phyloP scores from a whole-genome alignment of 2,888 invertebrate genomes.

The Xiphydria camelus region DNA sequence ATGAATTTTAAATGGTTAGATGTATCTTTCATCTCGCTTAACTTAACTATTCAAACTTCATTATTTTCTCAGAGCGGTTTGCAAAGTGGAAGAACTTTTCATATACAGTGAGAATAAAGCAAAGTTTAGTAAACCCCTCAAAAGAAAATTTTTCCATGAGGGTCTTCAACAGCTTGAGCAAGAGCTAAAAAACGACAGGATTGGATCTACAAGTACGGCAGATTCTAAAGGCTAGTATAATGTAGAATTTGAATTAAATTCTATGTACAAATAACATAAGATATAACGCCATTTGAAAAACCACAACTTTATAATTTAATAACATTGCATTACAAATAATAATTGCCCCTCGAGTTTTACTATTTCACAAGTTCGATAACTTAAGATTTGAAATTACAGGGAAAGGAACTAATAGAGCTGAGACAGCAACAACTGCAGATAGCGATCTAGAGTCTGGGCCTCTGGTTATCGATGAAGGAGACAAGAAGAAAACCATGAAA shows the following conservation, averaged over 20 bases:
- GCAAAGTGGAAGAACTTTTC: conserved; percentile 83
- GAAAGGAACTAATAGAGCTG: conserved; percentile 4
- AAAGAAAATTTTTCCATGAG: conserved; percentile 82
- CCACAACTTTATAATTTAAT: too few relatives aligned
- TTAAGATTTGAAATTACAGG: too few relatives aligned
- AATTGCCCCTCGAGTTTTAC: too few relatives aligned
- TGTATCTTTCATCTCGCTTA: neutral
- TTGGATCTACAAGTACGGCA: conserved; percentile 11
- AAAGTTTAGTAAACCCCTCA: conserved; percentile 77
- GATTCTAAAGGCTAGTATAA: conserved; percentile 31
- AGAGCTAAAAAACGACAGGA: conserved; percentile 68
- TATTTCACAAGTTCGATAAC: too few relatives aligned
- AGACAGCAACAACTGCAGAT: conserved; percentile 24
- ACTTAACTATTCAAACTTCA: conserved; percentile 8
- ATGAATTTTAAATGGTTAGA: neutral
- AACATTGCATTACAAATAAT: too few relatives aligned
- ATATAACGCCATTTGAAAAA: too few relatives aligned
- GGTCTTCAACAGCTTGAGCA: conserved; percentile 87
- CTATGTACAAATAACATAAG: too few relatives aligned
- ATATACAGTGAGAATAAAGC: conserved; percentile 80
- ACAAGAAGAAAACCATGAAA: conserved; percentile 50
- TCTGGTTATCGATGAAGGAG: conserved; percentile 51
- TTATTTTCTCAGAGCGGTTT: conserved; percentile 66
- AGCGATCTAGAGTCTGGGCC: conserved; percentile 50
- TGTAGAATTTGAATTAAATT: too few relatives aligned